These are phyloP conservation scores for Micropoecilia bifurca DNA, from an alignment of 2,797 vertebrate genomes.

Conservation along the genomic window DNA sequence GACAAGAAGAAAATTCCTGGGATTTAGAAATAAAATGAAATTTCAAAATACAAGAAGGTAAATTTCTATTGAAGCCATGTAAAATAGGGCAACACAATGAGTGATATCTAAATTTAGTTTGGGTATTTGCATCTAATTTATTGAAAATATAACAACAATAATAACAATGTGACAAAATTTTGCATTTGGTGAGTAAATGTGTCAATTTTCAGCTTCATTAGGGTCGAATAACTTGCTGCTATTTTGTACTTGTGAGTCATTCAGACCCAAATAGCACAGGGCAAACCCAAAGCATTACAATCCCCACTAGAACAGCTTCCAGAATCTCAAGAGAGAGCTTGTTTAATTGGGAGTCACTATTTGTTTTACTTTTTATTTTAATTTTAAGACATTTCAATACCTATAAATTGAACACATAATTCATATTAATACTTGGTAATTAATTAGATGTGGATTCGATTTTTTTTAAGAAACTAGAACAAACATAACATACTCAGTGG, in stretches of 20 bases:
- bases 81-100: background rate
- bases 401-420: background rate
- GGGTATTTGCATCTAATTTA: background rate
- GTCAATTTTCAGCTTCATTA: background rate
- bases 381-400: background rate
- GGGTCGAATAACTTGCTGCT: background rate
- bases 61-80: background rate
- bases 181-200: background rate
- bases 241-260: background rate
- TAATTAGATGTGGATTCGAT: background rate
- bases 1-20: background rate
- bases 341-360: background rate
- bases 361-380: background rate
- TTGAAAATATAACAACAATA: background rate
- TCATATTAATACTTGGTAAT: background rate
- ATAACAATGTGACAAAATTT: background rate
- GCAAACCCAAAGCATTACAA: background rate
- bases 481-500: background rate
- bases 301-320: background rate
- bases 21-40: background rate
- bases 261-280: background rate
- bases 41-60: background rate
- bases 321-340: background rate
- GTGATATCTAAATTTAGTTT: background rate
- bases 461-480: background rate